phyloP scores from a whole-genome alignment of 2,113 vertebrate species.

The Channa argus region DNA sequence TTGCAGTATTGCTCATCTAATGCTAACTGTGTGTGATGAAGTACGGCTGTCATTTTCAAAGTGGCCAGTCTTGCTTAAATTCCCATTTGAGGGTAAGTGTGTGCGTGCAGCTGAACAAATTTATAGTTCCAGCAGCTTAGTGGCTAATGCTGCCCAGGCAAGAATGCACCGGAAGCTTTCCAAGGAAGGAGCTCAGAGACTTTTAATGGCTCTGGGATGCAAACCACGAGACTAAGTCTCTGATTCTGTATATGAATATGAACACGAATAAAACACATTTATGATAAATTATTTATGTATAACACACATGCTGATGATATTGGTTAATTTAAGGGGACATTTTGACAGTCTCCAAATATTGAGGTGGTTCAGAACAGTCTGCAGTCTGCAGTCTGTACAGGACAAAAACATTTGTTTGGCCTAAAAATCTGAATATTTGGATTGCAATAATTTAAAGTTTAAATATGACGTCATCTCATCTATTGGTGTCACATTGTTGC shows the following conservation, averaged over 20 bases:
- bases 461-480: neutral
- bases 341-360: no score
- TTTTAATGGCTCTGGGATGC: slow-evolving; percentile 27
- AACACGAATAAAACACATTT: slow-evolving; percentile 1
- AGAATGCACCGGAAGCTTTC: slow-evolving; percentile 52
- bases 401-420: no score
- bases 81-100: slow-evolving; percentile 31
- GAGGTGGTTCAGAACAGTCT: no score
- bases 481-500: neutral
- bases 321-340: no score
- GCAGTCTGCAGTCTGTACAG: no score
- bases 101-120: slow-evolving; percentile 54
- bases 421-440: no score
- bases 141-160: slow-evolving; percentile 49
- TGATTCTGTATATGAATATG: slow-evolving; percentile 10
- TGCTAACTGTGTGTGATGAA: slow-evolving; percentile 35
- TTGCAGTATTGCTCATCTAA: slow-evolving; percentile 41
- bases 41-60: slow-evolving; percentile 44
- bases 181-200: slow-evolving; percentile 44
- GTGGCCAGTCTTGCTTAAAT: slow-evolving; percentile 32
- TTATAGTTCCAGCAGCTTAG: slow-evolving; percentile 65
- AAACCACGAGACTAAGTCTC: slow-evolving; percentile 5
- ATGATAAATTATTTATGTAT: neutral
- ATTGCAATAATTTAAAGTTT: no score
- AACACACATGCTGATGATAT: neutral